Evolutionary conservation across 2,888 invertebrate species (phyloP).

Genomic region (Argynnis bischoffii): DNA sequence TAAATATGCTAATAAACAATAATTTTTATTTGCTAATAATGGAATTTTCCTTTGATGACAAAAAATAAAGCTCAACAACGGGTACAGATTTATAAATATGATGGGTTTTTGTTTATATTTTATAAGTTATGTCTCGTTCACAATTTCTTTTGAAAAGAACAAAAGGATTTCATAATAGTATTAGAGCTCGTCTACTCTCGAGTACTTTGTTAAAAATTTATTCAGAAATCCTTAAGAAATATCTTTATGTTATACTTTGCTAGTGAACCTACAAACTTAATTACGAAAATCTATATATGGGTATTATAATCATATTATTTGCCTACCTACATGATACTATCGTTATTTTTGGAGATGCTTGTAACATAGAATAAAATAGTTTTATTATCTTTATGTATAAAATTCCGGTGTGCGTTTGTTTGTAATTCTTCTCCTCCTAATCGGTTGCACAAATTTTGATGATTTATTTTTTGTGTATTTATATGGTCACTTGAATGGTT

Average conservation of each 20-base stretch:
- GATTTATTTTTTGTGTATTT: too few species aligned
- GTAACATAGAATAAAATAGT: too few species aligned
- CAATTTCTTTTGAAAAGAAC: conserved; percentile 11
- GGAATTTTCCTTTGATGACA: background rate
- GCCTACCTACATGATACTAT: too few species aligned
- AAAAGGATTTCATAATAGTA: conserved; percentile 16
- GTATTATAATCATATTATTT: background rate
- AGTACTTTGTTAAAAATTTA: conserved; percentile 13
- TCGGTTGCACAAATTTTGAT: too few species aligned
- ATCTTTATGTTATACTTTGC: conserved; percentile 3
- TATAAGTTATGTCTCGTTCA: conserved; percentile 7
- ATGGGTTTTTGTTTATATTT: conserved; percentile 2
- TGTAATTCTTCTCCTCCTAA: too few species aligned
- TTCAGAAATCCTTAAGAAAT: conserved; percentile 8
- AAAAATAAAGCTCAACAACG: background rate
- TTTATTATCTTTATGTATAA: too few species aligned
- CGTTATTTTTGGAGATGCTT: too few species aligned
- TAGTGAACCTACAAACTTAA: background rate
- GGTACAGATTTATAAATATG: conserved; percentile 1
- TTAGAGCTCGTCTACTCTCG: conserved; percentile 9
- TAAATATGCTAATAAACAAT: too few species aligned
- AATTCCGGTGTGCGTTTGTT: too few species aligned
- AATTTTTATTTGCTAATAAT: background rate
- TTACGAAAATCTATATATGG: background rate
- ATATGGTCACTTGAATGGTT: too few species aligned